A percentile compares a stretch with the other conserved stretches of the same genome.
phyloP scores from a whole-genome alignment of 2,797 vertebrate species.

The Chelonia mydas region DNA sequence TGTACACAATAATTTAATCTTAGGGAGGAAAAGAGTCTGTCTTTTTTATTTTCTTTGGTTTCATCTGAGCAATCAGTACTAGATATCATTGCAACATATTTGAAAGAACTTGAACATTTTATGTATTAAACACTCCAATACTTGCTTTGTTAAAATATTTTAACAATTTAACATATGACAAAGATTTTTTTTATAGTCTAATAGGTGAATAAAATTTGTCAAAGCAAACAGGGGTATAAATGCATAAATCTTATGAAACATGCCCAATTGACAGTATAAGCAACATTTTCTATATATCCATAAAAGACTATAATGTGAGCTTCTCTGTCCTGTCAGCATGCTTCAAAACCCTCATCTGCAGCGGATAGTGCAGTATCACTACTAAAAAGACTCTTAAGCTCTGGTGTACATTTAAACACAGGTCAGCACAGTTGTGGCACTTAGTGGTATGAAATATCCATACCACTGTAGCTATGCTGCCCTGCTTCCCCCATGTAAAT shows the following conservation, averaged over 20 bases:
- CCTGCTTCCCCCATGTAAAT: neutral
- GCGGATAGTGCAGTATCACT: neutral
- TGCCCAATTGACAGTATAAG: neutral
- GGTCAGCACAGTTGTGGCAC: neutral
- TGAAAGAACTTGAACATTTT: neutral
- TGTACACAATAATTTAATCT: neutral
- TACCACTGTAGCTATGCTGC: neutral
- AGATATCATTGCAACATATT: neutral
- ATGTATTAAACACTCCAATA: neutral
- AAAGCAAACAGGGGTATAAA: neutral
- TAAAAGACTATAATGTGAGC: rapidly evolving
- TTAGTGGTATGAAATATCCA: neutral
- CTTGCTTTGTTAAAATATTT: neutral
- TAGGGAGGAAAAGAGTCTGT: neutral
- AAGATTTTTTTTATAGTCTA: neutral
- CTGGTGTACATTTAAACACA: neutral
- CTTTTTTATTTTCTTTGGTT: neutral
- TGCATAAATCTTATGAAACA: neutral
- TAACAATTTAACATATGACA: neutral
- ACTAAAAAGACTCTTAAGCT: neutral
- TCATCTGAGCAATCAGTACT: neutral
- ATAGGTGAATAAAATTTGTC: neutral
- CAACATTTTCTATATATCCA: neutral
- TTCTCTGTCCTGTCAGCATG: neutral
- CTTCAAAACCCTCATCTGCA: neutral